Base-by-base conservation (phyloP, 1,140 invertebrate species). In the Telenomus remus region DNA sequence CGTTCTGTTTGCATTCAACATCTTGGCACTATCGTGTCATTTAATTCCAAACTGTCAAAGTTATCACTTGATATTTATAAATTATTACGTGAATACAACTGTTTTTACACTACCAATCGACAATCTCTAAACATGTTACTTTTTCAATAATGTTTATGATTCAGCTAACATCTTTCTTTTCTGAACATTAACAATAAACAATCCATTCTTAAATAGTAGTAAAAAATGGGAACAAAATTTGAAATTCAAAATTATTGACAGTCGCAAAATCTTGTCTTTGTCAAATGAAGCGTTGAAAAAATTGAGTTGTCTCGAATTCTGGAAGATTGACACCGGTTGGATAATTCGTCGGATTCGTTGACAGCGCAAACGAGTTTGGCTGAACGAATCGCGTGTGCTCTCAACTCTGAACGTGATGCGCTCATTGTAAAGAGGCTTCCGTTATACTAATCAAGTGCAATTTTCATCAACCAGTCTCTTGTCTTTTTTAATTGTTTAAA, bases 331-430 rank as follows among this genome's bases (percentile, higher is more conserved):
- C 11, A 48, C 12, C 1, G 15, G n/a, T 48, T 27, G 16, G 47
- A 60, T 16, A 47, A 7, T 7, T 12, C 2, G 9, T 61, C 44
- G 43, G 37, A 53, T 44, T 53, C 50, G 42, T 47, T 63, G 39
- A 51, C 44, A 63, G 49, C 60, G 33, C 43, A 37, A 47, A 44
- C 49, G 14, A 53, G 60, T 54, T 54, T 47, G 42, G 42, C 50
- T 46, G 49, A 48, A 48, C 61, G 61, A 65, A 65, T 55, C 50
- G 61, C 60, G 42, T 54, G 61, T 27, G 33, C 33, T 65, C 48
- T 48, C 55, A 48, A 65, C 44, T 6, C 19, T 65, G n/a, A 48
- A 55, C 35, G 51, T 49, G 35, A 65, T 51, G 55, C 34, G 50
- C 61, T 65, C 35, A n/a, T 42, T 49, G 51, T 65, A n/a, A n/a